These are phyloP conservation scores for Daubentonia madagascariensis DNA, from an alignment of 2,113 vertebrate genomes.

Conservation along the genomic window DNA sequence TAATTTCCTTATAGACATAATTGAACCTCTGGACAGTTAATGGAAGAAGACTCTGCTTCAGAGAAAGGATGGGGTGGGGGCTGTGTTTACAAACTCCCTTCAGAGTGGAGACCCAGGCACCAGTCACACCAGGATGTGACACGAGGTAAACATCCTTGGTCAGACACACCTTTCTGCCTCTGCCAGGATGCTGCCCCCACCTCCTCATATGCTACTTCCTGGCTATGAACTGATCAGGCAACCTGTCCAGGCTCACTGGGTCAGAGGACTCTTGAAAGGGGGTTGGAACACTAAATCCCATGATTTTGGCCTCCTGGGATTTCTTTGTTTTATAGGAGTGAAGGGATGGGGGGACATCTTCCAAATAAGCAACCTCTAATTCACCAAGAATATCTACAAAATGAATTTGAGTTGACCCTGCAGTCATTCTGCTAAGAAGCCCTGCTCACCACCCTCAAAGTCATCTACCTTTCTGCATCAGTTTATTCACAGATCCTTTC, in stretches of 20 bases:
- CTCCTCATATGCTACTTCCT: background rate
- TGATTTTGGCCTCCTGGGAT: background rate
- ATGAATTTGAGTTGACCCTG: background rate
- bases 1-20: conserved; percentile 20
- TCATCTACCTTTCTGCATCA: background rate
- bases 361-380: background rate
- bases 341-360: background rate
- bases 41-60: background rate
- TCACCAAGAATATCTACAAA: background rate
- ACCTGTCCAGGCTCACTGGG: background rate
- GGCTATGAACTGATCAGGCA: background rate
- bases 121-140: no score
- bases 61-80: background rate
- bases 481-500: background rate
- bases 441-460: background rate
- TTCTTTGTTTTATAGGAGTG: background rate
- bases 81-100: background rate
- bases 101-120: background rate
- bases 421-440: background rate
- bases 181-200: background rate
- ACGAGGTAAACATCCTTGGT: background rate
- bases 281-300: background rate
- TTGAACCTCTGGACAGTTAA: background rate
- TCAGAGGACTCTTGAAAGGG: background rate
- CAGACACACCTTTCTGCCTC: background rate